These are phyloP conservation scores for Eupithecia inturbata DNA, from an alignment of 2,888 invertebrate genomes.

Conservation along the genomic window DNA sequence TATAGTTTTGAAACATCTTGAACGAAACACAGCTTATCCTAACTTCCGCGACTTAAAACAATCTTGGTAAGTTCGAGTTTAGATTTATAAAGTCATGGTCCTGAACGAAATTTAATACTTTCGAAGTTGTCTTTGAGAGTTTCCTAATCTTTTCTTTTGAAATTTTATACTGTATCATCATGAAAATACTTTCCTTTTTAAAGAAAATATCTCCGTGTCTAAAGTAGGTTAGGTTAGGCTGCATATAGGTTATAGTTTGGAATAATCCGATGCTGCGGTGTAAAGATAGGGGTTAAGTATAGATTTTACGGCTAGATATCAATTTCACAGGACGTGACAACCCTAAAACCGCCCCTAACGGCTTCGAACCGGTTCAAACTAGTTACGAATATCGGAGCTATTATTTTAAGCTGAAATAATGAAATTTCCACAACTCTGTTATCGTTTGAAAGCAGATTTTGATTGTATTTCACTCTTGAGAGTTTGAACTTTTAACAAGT, in stretches of 20 bases:
- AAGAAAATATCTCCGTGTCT: background rate
- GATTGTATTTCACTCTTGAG: constrained; percentile 36
- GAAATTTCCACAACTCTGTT: constrained; percentile 39
- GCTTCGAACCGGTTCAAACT: constrained; percentile 29
- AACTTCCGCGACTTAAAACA: constrained; percentile 40
- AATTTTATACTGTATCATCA: constrained; percentile 15
- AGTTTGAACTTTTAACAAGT: constrained; percentile 39
- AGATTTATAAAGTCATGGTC: constrained; percentile 28
- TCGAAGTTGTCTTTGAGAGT: constrained; percentile 21
- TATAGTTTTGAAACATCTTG: constrained; percentile 46
- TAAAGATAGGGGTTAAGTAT: constrained; percentile 15
- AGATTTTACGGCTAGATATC: constrained; percentile 17
- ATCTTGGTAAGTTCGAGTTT: constrained; percentile 30
- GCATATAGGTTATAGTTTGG: background rate
- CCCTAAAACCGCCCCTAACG: constrained; percentile 20
- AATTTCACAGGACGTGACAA: constrained; percentile 24
- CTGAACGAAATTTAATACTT: constrained; percentile 30
- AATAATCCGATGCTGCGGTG: constrained; percentile 5
- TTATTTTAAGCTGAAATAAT: constrained; percentile 39
- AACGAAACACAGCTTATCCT: constrained; percentile 36
- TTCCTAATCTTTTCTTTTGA: constrained; percentile 22
- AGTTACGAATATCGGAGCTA: constrained; percentile 33
- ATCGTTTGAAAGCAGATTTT: constrained; percentile 39
- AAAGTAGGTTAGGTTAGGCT: background rate
- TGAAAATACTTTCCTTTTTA: background rate